Conservation (phyloP, 2,113 vertebrate species). For the Cynoglossus semilaevis region DNA sequence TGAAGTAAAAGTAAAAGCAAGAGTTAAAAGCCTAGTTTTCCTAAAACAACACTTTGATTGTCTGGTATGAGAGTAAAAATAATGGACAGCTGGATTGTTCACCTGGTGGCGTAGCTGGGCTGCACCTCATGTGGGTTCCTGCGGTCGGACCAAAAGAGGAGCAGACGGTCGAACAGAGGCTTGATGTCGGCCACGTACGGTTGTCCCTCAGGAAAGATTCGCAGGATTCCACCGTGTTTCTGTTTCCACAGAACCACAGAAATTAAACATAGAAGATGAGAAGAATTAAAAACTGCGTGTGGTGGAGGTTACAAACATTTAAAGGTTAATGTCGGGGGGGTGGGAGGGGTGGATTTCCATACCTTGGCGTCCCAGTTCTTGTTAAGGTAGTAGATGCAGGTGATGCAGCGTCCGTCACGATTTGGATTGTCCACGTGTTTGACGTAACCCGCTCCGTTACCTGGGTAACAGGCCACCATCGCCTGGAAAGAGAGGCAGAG, state of each 20-base stretch:
- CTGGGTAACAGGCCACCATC: slow-evolving; percentile 92
- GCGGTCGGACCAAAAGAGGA: slow-evolving; percentile 96
- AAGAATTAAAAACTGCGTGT: background rate
- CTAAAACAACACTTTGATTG: too few relatives aligned
- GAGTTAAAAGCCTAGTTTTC: too few relatives aligned
- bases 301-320: too few relatives aligned
- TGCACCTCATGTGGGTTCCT: slow-evolving; percentile 96
- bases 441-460: slow-evolving; percentile 85
- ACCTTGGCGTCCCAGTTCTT: slow-evolving; percentile 87
- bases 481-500: slow-evolving; percentile 66
- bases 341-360: slow-evolving; percentile 12
- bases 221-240: slow-evolving; percentile 88
- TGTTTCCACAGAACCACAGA: slow-evolving; percentile 45
- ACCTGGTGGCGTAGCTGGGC: slow-evolving; percentile 90
- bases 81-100: background rate
- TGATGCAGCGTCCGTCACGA: slow-evolving; percentile 85
- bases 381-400: slow-evolving; percentile 93
- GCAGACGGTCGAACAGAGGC: slow-evolving; percentile 90
- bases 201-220: slow-evolving; percentile 93
- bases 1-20: too few relatives aligned
- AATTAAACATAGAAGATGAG: background rate
- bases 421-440: slow-evolving; percentile 90
- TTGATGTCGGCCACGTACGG: slow-evolving; percentile 87
- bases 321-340: background rate
- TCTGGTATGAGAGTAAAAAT: too few relatives aligned